Conservation (phyloP, 2,797 vertebrate species). For the Poeciliopsis paucimaculata region DNA sequence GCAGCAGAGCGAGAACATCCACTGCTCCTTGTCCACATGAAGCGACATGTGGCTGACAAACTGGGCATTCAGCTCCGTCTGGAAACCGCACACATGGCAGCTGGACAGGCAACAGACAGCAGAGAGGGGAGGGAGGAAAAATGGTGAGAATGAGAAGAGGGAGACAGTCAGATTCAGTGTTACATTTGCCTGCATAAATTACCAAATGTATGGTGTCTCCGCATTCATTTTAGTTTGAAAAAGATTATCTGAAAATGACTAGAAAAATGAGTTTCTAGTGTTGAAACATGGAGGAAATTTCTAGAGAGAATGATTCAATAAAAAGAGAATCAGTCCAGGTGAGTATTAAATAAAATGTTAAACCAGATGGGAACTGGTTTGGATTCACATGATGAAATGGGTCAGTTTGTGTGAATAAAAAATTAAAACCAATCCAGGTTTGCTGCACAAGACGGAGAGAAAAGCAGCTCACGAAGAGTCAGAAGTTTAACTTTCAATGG, state of each 20-base stretch:
- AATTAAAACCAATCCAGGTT: not conserved
- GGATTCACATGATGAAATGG: not conserved
- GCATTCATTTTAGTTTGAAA: conserved; percentile 20
- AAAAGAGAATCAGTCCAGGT: not conserved
- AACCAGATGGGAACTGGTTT: not conserved
- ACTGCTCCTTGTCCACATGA: conserved; percentile 99
- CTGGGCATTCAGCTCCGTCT: conserved; percentile 98
- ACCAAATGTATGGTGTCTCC: conserved; percentile 29
- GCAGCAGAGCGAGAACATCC: conserved; percentile 99
- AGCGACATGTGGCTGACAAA: conserved; percentile 99
- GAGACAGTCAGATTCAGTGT: conserved; percentile 50
- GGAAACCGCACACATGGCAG: conserved; percentile 99
- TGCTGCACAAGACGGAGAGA: not conserved
- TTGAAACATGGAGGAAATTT: conserved; percentile 5
- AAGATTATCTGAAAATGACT: conserved; percentile 19
- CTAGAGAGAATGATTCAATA: not conserved
- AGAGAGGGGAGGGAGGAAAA: conserved; percentile 30
- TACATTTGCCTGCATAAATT: conserved; percentile 56
- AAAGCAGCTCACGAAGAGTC: not conserved
- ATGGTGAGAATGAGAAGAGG: conserved; percentile 50
- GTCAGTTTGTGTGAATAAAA: not conserved
- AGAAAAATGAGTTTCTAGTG: conserved; percentile 9
- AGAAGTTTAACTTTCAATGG: not conserved
- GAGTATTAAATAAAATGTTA: not conserved
- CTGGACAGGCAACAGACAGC: conserved; percentile 78